Base-by-base conservation (phyloP, 2,888 invertebrate species). In the Temnothorax rugatulus region DNA sequence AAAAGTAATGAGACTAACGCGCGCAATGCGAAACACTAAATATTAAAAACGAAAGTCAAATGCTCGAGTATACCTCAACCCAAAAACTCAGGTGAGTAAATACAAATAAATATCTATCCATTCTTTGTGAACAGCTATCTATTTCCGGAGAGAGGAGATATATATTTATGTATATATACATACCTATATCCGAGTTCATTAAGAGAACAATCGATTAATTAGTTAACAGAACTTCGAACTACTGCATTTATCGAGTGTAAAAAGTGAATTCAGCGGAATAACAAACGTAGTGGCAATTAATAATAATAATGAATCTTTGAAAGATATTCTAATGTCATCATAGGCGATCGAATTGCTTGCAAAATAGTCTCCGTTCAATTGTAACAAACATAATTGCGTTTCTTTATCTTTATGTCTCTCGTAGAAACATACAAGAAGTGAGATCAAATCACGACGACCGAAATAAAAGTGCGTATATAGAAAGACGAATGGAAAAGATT, bases 61-160 rank as follows among this genome's bases (percentile, higher is more conserved):
- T 91, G 93, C 91, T 93, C 93, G 93, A 93, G 93, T 93, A 93
- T 91, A 92, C 93, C 92, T 92, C 93, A 93, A 92, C 92, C 90
- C 90, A 91, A 92, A 88, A 87, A n/a, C 13, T 92, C 93, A 94
- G 94, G 94, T 94, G 94, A 94, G 94, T 94, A 94, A 94, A 93
- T 91, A 93, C 89, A 93, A 92, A 92, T 92, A 91, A 91, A 87
- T 92, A 92, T 92, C 89, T 93, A 93, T 93, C 92, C 92, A 93
- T 94, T 93, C 92, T 93, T 93, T 93, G 79, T 86, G 87, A 83
- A 52, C 64, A 87, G 63, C 50, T 90, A 86, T 84, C 73, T 59
- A 83, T 84, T 86, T 83, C 61, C 79, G 84, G 8, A 76, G 25
- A 82, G 59, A 61, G 63, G 41, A 63, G 54, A 47, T 38, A 71